Conservation (phyloP, 2,797 vertebrate genomes). For the Neosalanx taihuensis region DNA sequence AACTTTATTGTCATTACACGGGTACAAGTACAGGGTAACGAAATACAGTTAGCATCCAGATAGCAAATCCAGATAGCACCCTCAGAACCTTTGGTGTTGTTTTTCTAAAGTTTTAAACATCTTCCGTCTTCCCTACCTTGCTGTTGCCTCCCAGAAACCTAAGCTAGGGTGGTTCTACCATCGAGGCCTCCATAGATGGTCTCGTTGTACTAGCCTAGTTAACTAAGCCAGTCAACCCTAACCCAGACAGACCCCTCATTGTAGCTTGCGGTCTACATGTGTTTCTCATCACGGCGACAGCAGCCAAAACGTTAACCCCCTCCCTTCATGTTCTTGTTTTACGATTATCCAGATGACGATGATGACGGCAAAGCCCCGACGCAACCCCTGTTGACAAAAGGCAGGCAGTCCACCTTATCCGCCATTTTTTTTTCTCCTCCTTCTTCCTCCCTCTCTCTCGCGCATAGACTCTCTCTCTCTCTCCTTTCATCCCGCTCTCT, state of each 20-base stretch:
- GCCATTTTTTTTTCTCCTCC: conserved; percentile 36
- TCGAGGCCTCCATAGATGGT: neutral
- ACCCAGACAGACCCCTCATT: conserved; percentile 25
- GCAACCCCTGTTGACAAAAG: conserved; percentile 98
- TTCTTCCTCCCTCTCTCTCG: conserved; percentile 7
- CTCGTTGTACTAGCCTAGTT: no score
- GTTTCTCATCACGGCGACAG: conserved; percentile 40
- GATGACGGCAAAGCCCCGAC: conserved; percentile 91
- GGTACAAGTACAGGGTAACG: no score
- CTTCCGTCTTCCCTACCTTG: neutral
- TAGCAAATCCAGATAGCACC: no score
- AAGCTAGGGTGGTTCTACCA: no score
- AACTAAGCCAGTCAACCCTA: neutral
- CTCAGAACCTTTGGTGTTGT: no score
- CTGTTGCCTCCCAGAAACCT: neutral
- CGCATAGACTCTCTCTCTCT: conserved; percentile 12
- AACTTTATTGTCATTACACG: no score
- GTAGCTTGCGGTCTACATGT: conserved; percentile 29
- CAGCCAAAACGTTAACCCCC: conserved; percentile 70
- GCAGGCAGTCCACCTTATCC: conserved; percentile 83
- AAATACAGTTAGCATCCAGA: no score
- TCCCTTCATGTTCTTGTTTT: conserved; percentile 63
- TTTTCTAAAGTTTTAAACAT: neutral
- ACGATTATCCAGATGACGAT: conserved; percentile 87
- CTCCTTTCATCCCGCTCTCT: conserved; percentile 4